Evolutionary conservation across 2,113 vertebrate genomes (phyloP), one percentile per base, ranked within the genome.

Genomic region (Mus musculus): DNA sequence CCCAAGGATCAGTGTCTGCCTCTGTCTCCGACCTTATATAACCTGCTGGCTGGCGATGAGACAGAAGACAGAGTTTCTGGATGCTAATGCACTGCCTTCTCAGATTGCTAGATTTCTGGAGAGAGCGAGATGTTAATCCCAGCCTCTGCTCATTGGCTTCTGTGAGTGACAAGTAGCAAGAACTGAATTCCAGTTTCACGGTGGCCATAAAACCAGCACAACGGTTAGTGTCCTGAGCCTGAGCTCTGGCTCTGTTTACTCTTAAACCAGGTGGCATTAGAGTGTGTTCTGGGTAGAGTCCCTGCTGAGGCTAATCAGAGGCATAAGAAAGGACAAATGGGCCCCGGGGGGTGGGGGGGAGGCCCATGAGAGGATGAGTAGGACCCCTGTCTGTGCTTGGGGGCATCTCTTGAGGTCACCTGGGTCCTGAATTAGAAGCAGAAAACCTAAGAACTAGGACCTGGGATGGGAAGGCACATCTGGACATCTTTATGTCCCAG

Each of bases 231-330:
- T 30, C 73, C 54, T 13, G 61, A 56, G 24, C 22, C 26, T 36
- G 0, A 10, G 19, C 16, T 36, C 49, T 17, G 54, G 22, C 65
- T 71, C 49, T 52, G 36, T 17, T 61, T 30, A 3, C 28, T 1
- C 36, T 56, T 42, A 69, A 8, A 28, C 20, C 20, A 33, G 49
- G 22, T 4, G 26, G 67, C 4, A 0, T 5, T 61, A 46, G 39
- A 0, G 11, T 24, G 12, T 7, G 7, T 1, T 10, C 4, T 13
- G 9, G 72, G 36, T 5, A 1, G 17, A 86, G 56, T 54, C 12
- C 36, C 8, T 16, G 52, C 10, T 59, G 36, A 24, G 6, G 42
- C 71, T 22, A 28, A 10, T 76, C 12, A 7, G 10, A 72, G 59
- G 33, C 39, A 6, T 39, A 73, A 76, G n/a, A 13, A 46, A 10